Evolutionary conservation across 1,140 invertebrate genomes (phyloP), one percentile per base, ranked within the genome.

Genomic region (Micrasema longulum): DNA sequence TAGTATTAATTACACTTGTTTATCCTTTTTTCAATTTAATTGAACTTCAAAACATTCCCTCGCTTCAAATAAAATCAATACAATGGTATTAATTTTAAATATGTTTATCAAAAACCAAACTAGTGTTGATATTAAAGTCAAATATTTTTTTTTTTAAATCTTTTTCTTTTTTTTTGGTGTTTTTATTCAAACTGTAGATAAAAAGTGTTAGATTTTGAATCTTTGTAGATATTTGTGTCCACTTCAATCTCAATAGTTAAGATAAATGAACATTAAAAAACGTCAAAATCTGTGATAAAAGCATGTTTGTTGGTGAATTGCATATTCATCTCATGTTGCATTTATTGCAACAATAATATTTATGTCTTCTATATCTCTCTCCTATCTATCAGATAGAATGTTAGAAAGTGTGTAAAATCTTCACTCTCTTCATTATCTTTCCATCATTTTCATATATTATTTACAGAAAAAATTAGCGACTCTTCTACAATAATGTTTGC

Each of bases 241-340:
- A 71, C 45, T 76, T 76, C 74, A 71, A 55, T 76, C 64, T 76
- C 74, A 60, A 73, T 76, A 76, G 71, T 62, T 76, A 75, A 75
- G 69, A 67, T 69, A 69, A 71, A 38, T 72, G 69, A 75, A 71
- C 55, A 75, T 70, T 68, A 67, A 48, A 71, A 76, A 76, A 76
- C 74, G 74, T 76, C 74, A 76, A 76, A 76, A 73, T 67, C 74
- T 76, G 74, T 76, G 74, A 76, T 76, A 76, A 68, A 71, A 70
- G 74, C 71, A 73, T 76, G 62, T 66, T 73, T 60, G 64, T 41
- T 36, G 70, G 62, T 62, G 74, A 75, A 66, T 53, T 50, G 11
- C 22, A 26, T n/a, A 64, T 64, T 64, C 60, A 16, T 64, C 60
- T 26, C 41, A 18, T n/a, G 43, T 64, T 60, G 36, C 55, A 60